A percentile compares a stretch with the other conserved stretches of the same genome.
These are phyloP conservation scores for Paramisgurnus dabryanus DNA, from an alignment of 2,113 vertebrate species.

Conservation along the genomic window DNA sequence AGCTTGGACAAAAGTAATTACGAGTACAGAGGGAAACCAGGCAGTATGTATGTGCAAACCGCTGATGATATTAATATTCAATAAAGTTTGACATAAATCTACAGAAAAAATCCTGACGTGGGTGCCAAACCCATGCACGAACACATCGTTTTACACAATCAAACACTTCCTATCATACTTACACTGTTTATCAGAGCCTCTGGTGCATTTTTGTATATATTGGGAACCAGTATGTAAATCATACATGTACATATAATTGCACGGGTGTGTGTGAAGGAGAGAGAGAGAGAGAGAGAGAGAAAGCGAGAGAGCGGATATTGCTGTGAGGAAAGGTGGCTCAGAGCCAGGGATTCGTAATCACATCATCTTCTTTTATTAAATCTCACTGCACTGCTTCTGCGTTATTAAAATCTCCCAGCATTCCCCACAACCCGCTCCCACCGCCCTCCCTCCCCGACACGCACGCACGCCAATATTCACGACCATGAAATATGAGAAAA, in stretches of 20 bases:
- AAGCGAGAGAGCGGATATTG: slow-evolving; percentile 79
- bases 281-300: slow-evolving; percentile 54
- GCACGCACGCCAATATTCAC: slow-evolving; percentile 54
- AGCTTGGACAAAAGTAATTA: slow-evolving; percentile 19
- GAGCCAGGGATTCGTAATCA: slow-evolving; percentile 90
- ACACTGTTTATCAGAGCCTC: slow-evolving; percentile 20
- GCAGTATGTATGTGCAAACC: slow-evolving; percentile 4
- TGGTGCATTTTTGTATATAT: slow-evolving; percentile 49
- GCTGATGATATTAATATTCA: slow-evolving; percentile 40
- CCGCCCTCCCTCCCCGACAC: slow-evolving; percentile 65
- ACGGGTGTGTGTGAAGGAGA: slow-evolving; percentile 51
- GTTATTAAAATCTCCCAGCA: slow-evolving; percentile 96
- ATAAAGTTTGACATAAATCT: slow-evolving; percentile 33
- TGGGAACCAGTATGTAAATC: slow-evolving; percentile 61
- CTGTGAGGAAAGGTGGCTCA: slow-evolving; percentile 84
- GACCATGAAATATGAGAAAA: slow-evolving; percentile 50
- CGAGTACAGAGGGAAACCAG: not conserved
- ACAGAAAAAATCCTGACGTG: slow-evolving; percentile 28
- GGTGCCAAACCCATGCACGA: slow-evolving; percentile 1
- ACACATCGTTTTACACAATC: slow-evolving; percentile 27
- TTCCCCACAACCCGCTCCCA: slow-evolving; percentile 78
- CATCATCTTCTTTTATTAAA: slow-evolving; percentile 94
- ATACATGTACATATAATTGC: slow-evolving; percentile 69
- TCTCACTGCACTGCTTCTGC: slow-evolving; percentile 89
- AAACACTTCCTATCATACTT: slow-evolving; percentile 41